These are phyloP conservation scores for Monodelphis domestica DNA, from an alignment of 2,797 vertebrate species.

Conservation along the genomic window DNA sequence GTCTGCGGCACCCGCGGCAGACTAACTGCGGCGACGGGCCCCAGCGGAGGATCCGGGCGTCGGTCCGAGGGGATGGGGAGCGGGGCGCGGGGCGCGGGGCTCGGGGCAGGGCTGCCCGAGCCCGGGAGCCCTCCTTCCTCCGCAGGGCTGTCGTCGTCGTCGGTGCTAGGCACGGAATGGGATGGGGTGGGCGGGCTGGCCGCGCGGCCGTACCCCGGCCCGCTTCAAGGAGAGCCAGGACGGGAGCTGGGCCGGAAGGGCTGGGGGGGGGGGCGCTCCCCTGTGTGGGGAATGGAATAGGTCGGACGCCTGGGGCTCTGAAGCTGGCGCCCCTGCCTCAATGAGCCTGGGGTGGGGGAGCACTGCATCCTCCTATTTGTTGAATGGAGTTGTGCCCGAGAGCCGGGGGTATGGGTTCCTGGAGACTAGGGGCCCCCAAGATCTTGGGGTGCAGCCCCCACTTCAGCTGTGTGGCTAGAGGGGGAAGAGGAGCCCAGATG, in stretches of 20 bases:
- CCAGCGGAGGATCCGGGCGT: conserved; percentile 31
- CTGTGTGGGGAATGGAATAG: no score
- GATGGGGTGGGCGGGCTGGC: background rate
- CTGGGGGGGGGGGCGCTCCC: background rate
- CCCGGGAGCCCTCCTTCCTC: conserved; percentile 40
- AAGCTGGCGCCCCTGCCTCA: no score
- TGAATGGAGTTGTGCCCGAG: background rate
- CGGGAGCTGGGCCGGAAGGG: background rate
- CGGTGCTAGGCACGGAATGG: background rate
- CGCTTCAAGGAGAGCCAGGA: background rate
- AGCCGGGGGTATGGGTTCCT: background rate
- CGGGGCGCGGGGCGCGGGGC: conserved; percentile 37
- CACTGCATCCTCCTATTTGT: background rate
- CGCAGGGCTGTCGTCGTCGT: background rate
- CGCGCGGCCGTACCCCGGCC: no score
- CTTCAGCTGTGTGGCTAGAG: background rate
- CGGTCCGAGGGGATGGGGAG: no score
- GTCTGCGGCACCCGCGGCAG: conserved; percentile 50
- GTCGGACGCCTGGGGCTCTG: no score
- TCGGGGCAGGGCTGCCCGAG: no score
- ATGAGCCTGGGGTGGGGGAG: background rate
- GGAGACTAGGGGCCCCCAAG: background rate
- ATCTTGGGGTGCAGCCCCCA: background rate
- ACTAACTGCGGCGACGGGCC: conserved; percentile 59
- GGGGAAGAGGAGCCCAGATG: no score